Percentiles rank a stretch among this genome's conserved stretches.
Evolutionary conservation across 2,113 vertebrate species (phyloP).

Genomic region (Heloderma charlesbogerti): DNA sequence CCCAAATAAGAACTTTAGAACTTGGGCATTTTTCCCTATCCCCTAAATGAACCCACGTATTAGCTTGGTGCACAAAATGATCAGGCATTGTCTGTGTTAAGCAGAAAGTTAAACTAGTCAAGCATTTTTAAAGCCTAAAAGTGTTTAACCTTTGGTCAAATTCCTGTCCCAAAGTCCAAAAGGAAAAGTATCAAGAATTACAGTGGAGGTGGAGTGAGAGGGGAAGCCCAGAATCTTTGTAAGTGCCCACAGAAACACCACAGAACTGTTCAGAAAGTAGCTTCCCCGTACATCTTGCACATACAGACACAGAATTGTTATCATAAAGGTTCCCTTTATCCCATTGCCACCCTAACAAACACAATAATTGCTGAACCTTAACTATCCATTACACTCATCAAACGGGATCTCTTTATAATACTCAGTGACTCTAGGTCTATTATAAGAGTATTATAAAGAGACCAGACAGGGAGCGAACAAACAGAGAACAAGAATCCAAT

Average conservation of each 20-base stretch:
- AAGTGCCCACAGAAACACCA: neutral
- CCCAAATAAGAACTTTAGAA: neutral
- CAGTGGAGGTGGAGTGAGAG: slow-evolving; percentile 10
- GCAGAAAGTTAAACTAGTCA: neutral
- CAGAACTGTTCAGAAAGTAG: neutral
- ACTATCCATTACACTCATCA: neutral
- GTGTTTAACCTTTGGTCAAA: neutral
- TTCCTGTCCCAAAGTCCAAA: neutral
- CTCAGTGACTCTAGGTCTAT: neutral
- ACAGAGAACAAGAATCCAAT: slow-evolving; percentile 18
- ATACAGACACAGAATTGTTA: neutral
- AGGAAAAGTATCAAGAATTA: neutral
- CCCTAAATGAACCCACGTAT: neutral
- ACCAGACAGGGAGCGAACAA: neutral
- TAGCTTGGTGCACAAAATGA: neutral
- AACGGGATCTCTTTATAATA: neutral
- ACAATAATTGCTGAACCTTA: neutral
- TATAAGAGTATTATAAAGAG: slow-evolving; percentile 10
- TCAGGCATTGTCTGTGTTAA: neutral
- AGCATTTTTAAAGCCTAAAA: neutral
- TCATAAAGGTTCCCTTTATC: neutral
- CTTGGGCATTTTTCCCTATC: neutral
- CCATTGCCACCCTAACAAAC: neutral
- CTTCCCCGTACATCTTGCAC: neutral
- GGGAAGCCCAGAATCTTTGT: neutral